Conservation (phyloP, 2,888 invertebrate genomes). For the Drosophila paranaensis region DNA sequence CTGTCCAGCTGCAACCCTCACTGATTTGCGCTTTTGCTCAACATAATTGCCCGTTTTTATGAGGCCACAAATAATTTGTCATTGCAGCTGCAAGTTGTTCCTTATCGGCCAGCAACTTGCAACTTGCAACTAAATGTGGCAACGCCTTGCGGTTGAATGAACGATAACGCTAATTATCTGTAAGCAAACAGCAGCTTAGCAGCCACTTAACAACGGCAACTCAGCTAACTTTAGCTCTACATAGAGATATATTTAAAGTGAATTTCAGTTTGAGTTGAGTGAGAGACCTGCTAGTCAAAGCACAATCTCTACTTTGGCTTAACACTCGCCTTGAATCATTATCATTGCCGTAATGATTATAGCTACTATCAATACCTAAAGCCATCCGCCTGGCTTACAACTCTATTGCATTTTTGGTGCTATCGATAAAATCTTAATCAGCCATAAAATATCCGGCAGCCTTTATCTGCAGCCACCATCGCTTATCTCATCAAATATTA, state of each 20-base stretch:
- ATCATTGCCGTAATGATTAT: neutral
- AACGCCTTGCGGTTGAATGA: constrained; percentile 27
- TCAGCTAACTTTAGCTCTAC: neutral
- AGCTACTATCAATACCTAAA: neutral
- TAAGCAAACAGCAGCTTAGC: constrained; percentile 33
- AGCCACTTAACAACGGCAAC: constrained; percentile 25
- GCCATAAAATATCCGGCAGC: constrained; percentile 15
- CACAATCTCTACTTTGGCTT: neutral
- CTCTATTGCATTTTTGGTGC: neutral
- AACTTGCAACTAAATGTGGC: constrained; percentile 36
- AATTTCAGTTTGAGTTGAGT: neutral
- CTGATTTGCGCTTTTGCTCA: constrained; percentile 51
- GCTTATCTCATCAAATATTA: constrained; percentile 20
- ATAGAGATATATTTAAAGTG: neutral
- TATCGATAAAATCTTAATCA: constrained; percentile 5
- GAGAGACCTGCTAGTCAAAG: too few relatives aligned
- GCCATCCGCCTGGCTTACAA: neutral
- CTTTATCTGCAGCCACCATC: neutral
- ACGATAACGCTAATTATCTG: constrained; percentile 39
- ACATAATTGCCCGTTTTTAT: constrained; percentile 64
- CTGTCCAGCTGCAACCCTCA: constrained; percentile 4
- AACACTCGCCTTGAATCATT: neutral
- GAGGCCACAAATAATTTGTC: constrained; percentile 58
- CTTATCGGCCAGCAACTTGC: constrained; percentile 26
- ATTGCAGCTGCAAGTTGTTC: constrained; percentile 38